Conservation (phyloP, 2,888 invertebrate genomes). For the Myopa testacea region DNA sequence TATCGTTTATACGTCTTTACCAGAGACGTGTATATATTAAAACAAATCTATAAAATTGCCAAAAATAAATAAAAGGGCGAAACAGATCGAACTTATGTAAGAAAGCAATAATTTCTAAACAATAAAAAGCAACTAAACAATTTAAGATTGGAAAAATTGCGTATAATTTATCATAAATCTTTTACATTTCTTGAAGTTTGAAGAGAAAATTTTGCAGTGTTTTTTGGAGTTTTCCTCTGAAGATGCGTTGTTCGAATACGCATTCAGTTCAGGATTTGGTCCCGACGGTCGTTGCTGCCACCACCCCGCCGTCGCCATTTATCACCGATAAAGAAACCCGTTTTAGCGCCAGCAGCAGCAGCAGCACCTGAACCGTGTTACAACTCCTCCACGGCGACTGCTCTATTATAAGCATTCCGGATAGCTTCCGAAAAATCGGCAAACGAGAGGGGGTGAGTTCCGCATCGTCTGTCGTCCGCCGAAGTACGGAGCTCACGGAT, state of each 20-base stretch:
- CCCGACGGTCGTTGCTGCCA: neutral
- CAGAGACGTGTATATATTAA: too few relatives aligned
- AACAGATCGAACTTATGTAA: too few relatives aligned
- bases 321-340: constrained; percentile 30
- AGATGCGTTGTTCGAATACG: neutral
- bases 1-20: too few relatives aligned
- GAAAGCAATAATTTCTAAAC: too few relatives aligned
- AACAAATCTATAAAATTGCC: too few relatives aligned
- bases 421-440: neutral
- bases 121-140: too few relatives aligned
- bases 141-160: neutral
- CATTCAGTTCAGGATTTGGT: neutral
- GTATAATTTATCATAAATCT: neutral
- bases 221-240: neutral
- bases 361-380: constrained; percentile 18
- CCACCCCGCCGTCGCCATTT: constrained; percentile 1
- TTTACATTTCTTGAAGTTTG: neutral
- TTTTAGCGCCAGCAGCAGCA: constrained; percentile 17
- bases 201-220: neutral
- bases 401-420: neutral
- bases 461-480: neutral
- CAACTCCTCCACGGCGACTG: neutral
- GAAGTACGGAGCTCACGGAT: constrained; percentile 1
- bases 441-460: neutral
- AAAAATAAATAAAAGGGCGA: too few relatives aligned